These are phyloP conservation scores for Trichomalopsis sarcophagae DNA, from an alignment of 1,140 invertebrate genomes.

Conservation along the genomic window DNA sequence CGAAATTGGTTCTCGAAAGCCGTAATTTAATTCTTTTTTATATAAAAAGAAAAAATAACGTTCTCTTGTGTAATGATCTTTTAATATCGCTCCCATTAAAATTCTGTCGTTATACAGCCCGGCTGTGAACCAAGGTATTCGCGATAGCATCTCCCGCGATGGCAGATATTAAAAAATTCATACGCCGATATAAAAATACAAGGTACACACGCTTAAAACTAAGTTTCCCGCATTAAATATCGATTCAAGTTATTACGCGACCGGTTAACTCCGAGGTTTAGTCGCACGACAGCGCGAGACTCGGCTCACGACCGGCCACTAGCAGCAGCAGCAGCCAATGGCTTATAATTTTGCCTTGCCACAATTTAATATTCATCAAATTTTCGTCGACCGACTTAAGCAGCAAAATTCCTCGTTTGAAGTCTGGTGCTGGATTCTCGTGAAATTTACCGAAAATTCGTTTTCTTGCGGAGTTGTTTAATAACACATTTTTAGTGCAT, in stretches of 20 bases:
- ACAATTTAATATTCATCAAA: constrained; percentile 34
- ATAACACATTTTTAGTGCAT: too few relatives aligned
- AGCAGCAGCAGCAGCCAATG: not conserved
- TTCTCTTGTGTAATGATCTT: not conserved
- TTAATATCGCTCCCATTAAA: constrained; percentile 14
- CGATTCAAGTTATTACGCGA: constrained; percentile 35
- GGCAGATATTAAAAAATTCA: constrained; percentile 31
- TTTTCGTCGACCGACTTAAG: not conserved
- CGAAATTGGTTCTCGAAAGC: constrained; percentile 7
- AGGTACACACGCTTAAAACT: constrained; percentile 18
- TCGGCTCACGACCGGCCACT: not conserved
- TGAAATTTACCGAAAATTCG: not conserved
- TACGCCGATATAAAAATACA: constrained; percentile 22
- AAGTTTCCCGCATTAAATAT: constrained; percentile 44
- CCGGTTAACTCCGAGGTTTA: constrained; percentile 27
- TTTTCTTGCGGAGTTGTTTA: not conserved
- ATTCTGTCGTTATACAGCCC: not conserved
- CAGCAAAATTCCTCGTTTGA: not conserved
- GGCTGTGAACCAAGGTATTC: not conserved
- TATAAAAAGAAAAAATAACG: too few relatives aligned
- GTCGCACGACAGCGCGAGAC: constrained; percentile 12
- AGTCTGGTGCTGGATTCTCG: too few relatives aligned
- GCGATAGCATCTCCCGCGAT: constrained; percentile 22
- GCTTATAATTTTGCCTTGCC: constrained; percentile 11
- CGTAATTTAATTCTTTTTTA: not conserved